phyloP scores from a whole-genome alignment of 92 coral and sea anemone species.

The Parazoanthus swiftii region DNA sequence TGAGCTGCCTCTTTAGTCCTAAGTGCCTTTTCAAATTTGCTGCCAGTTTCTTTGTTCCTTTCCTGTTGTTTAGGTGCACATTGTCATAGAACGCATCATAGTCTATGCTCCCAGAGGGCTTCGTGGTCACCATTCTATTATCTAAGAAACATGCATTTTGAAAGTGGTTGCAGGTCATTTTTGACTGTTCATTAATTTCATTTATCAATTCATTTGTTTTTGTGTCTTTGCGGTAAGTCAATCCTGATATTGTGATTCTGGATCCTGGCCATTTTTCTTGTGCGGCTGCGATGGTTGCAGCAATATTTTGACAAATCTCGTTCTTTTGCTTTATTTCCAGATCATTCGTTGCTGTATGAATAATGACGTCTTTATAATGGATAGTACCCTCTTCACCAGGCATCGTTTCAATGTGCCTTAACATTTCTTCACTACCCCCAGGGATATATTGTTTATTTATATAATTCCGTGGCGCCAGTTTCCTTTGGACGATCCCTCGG shows the following conservation, averaged over 20 bases:
- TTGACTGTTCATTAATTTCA: constrained; percentile 25
- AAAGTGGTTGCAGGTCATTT: constrained; percentile 18
- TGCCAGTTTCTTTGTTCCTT: constrained; percentile 39
- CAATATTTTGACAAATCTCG: constrained; percentile 33
- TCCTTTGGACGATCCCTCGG: constrained; percentile 33
- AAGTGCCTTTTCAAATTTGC: constrained; percentile 32
- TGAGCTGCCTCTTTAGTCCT: constrained; percentile 19
- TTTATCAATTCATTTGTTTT: not conserved
- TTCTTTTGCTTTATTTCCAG: constrained; percentile 13
- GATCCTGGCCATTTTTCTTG: constrained; percentile 27
- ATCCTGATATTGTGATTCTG: constrained; percentile 21
- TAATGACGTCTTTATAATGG: constrained; percentile 1
- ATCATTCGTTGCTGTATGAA: constrained; percentile 35
- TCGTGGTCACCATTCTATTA: constrained; percentile 14
- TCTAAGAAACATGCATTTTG: constrained; percentile 20
- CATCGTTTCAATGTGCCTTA: constrained; percentile 11
- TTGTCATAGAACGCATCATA: constrained; percentile 28
- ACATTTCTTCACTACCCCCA: constrained; percentile 33
- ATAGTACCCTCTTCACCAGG: constrained; percentile 12
- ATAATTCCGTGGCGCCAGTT: constrained; percentile 23
- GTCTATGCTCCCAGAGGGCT: constrained; percentile 23
- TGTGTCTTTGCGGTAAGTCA: constrained; percentile 8
- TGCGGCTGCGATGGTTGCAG: constrained; percentile 14
- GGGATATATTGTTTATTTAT: constrained; percentile 36
- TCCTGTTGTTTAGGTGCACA: constrained; percentile 37